phyloP scores from a whole-genome alignment of 2,113 vertebrate species.

The Siniperca knerii region DNA sequence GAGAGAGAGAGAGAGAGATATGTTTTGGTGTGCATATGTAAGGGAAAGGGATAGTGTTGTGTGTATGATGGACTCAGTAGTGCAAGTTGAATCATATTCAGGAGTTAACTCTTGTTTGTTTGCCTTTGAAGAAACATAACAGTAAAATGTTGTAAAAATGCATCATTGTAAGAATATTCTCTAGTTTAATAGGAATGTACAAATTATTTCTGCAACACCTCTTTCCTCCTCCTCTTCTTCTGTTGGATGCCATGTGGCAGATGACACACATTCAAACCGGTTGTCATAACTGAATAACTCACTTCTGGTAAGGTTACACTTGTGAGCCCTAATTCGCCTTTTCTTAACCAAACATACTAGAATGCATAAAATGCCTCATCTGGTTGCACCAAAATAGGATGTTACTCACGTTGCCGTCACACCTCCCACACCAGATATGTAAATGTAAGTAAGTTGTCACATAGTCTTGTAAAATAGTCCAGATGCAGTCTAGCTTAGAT shows the following conservation, averaged over 20 bases:
- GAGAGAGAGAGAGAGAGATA: slow-evolving; percentile 11
- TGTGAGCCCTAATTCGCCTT: not conserved
- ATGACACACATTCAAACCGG: slow-evolving; percentile 15
- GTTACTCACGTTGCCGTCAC: not conserved
- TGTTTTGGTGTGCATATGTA: not conserved
- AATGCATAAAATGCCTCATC: not conserved
- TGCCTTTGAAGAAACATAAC: not conserved
- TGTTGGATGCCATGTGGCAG: slow-evolving; percentile 25
- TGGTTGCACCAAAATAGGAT: not conserved
- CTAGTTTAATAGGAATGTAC: not conserved
- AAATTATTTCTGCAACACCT: not conserved
- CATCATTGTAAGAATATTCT: not conserved
- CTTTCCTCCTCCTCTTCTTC: slow-evolving; percentile 24
- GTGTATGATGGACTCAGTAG: slow-evolving; percentile 11
- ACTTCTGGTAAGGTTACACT: not conserved
- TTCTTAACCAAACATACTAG: not conserved
- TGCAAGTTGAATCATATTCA: slow-evolving; percentile 14
- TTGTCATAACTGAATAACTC: slow-evolving; percentile 13
- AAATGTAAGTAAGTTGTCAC: not conserved
- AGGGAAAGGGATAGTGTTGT: not conserved
- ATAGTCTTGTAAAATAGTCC: not conserved
- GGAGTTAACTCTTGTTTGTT: not conserved
- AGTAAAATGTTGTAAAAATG: not conserved
- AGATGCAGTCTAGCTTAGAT: not conserved
- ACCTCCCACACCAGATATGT: not conserved